Evolutionary conservation across 1,140 invertebrate species (phyloP), one percentile per base, ranked within the genome.

Genomic region (Tetragnatha versicolor): DNA sequence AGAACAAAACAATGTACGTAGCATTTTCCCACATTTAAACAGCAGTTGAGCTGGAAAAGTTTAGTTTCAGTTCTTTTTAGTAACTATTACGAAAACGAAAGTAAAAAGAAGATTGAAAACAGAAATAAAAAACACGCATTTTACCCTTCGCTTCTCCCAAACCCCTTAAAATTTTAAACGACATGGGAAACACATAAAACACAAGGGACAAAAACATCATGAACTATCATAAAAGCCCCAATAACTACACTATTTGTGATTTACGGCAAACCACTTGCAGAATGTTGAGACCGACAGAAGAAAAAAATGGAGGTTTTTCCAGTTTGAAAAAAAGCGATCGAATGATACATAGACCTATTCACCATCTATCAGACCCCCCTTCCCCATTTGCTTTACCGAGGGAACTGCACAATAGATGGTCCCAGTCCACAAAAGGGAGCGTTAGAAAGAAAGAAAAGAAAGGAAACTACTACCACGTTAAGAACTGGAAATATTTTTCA

Each of bases 241-340:
- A 77, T 77, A 77, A 77, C 73, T 77, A 77, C 61, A 77, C 73
- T 77, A 61, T 75, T 77, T 65, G 61, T 65, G 73, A 77, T 77
- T 77, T 77, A 77, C 73, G 73, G 42, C 60, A 77, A 68, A 65
- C 73, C 73, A 65, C 60, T 77, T 65, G 47, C 73, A 77, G 60
- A 66, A 77, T 66, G 73, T 66, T 66, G 31, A 42, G 37, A 58
- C 27, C 29, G 17, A 20, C 14, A 35, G 4, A 45, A 65, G 45
- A 22, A 17, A 61, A 73, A 77, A 76, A 77, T 65, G 53, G 49
- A 63, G 51, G 60, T 66, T 77, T 77, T 77, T 35, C 20, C 66
- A 55, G 73, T 77, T 77, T 49, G 25, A 61, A 66, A 66, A n/a
- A 53, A 35, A 77, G 27, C 73, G 73, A 77, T 77, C 73, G 73